Conservation (phyloP, 1,140 invertebrate genomes). For the Drosophila punjabiensis region DNA sequence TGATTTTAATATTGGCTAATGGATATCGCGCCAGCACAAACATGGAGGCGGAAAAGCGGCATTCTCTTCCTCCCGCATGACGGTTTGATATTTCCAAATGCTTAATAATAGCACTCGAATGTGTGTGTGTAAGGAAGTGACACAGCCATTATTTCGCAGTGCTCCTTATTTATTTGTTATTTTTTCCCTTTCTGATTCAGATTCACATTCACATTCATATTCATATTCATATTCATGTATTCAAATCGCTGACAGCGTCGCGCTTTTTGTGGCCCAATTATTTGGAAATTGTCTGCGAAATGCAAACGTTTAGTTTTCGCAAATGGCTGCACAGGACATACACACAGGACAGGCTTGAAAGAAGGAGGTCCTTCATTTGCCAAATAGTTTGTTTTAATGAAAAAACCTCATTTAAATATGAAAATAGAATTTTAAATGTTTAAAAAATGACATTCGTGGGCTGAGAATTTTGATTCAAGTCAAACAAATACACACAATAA, state of each 20-base stretch:
- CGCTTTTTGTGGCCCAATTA: slow-evolving; percentile 75
- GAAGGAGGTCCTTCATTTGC: no score
- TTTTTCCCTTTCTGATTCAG: slow-evolving; percentile 26
- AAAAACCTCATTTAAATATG: no score
- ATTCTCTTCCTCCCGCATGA: slow-evolving; percentile 72
- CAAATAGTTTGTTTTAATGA: neutral
- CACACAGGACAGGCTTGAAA: neutral
- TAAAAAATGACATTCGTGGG: no score
- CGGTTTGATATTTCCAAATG: slow-evolving; percentile 83
- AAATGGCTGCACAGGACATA: slow-evolving; percentile 26
- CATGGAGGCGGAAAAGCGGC: slow-evolving; percentile 6
- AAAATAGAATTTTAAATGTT: neutral
- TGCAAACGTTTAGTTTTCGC: slow-evolving; percentile 66
- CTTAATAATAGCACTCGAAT: slow-evolving; percentile 80
- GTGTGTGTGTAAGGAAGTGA: slow-evolving; percentile 52
- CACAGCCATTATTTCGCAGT: slow-evolving; percentile 62
- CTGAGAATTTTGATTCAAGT: neutral
- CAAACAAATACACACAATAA: neutral
- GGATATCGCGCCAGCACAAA: slow-evolving; percentile 68
- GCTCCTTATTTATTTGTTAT: slow-evolving; percentile 65
- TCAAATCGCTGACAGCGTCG: slow-evolving; percentile 60
- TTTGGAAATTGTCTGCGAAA: slow-evolving; percentile 76
- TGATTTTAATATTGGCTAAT: slow-evolving; percentile 84
- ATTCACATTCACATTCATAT: no score
- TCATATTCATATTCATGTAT: slow-evolving; percentile 29